Base-by-base conservation (phyloP, 2,888 invertebrate genomes). In the Eupithecia exiguata region DNA sequence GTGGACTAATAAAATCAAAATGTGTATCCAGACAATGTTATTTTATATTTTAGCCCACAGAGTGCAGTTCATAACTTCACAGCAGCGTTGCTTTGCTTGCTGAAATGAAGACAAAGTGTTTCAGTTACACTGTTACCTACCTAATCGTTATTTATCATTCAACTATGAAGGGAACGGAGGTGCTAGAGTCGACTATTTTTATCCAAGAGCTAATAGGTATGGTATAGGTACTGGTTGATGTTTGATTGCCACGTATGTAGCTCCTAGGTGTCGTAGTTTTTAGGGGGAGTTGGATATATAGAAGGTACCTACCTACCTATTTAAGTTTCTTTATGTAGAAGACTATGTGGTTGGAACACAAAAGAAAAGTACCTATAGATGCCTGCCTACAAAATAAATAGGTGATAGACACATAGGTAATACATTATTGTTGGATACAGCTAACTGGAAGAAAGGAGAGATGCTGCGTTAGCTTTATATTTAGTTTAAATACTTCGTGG, bases 131-230 rank as follows among this genome's bases (percentile, higher is more conserved):
- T 25, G 69, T 58, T 61, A 53, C 36, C 35, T 58, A 58, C 61
- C 21, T 38, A 46, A 70, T 72, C 62, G 71, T 53, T 65, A 67
- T 74, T 75, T 72, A 72, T 70, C 69, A 67, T 40, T 36, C n/a
- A 36, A 38, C 21, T 66, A 40, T 30, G 35, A 62, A 62, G 35
- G 62, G 25, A 46, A 58, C 58, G 14, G 25, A 25, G 58, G 25
- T 25, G 12, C 25, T 58, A 25, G 25, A 58, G 25, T 25, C 14
- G 25, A 58, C 58, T 53, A 53, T 58, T 58, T 25, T 25, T 6
- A 46, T n/a, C n/a, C n/a, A 46, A 18, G 18, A 46, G 49, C 49
- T 49, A 49, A 46, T 18, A 46, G 18, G 46, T 46, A 18, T 1
- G 16, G 16, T 40, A 36, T 35, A 35, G 35, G 35, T 35, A 35